Base-by-base conservation (phyloP, 2,888 invertebrate genomes). In the Chaetogeoica ovagalla region DNA sequence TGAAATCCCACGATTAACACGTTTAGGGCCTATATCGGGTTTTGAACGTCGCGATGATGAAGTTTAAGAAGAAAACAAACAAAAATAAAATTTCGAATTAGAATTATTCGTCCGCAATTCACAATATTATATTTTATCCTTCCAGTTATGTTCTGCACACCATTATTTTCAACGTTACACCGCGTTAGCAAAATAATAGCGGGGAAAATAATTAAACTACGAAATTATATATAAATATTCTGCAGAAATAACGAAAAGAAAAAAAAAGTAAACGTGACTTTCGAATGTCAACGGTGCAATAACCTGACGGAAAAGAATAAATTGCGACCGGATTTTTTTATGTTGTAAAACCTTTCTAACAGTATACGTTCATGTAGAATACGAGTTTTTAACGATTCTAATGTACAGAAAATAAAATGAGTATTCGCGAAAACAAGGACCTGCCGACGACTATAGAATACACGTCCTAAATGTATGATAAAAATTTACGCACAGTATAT, bases 271-370 rank as follows among this genome's bases (percentile, higher is more conserved):
- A 59, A 39, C 30, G 23, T 11, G 69, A 77, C 77, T 77, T 77
- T 77, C 77, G 69, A 77, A 77, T 77, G 68, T 70, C 77, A 77
- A 70, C 69, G 37, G 77, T 77, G 69, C 77, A 69, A 70, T 70
- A 69, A 77, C 77, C 77, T 70, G 77, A 77, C 55, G 62, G 69
- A 48, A 62, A 60, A 62, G 52, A 77, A 37, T 62, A 52, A 70
- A 69, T 77, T 77, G 69, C 69, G 69, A 77, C 77, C 69, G 68
- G 68, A 77, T 77, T 62, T 19, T 77, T 62, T 19, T 62, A 30
- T 37, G 69, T 52, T 62, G 62, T 62, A 77, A 77, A 69, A 77
- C 77, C 77, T 77, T 77, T 77, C 77, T 70, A 77, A 70, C 62
- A 66, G 30, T 30, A 30, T 37, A 69, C 60, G n/a, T 60, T 17